phyloP scores from a whole-genome alignment of 2,797 vertebrate genomes.

The Ciconia nigra region DNA sequence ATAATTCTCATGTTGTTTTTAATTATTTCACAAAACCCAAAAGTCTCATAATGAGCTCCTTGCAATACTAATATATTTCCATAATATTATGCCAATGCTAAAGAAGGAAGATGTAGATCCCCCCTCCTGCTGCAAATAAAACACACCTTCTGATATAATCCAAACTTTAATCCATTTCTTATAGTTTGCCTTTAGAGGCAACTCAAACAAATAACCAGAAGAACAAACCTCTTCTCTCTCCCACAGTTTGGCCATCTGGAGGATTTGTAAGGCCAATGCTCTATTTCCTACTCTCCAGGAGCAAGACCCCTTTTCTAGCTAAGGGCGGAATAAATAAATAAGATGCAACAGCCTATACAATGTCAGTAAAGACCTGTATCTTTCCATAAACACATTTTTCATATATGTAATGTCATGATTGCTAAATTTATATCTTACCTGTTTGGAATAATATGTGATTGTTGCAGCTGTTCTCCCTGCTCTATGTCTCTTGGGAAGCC shows the following conservation, averaged over 20 bases:
- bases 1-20: conserved; percentile 50
- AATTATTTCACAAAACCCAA: conserved; percentile 48
- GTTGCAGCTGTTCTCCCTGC: conserved; percentile 78
- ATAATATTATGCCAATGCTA: background rate
- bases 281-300: conserved; percentile 17
- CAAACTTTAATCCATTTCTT: conserved; percentile 51
- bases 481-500: conserved; percentile 82
- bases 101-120: conserved; percentile 14
- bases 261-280: conserved; percentile 25
- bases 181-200: conserved; percentile 20
- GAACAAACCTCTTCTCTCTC: conserved; percentile 17
- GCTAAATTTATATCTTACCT: conserved; percentile 72
- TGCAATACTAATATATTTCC: background rate
- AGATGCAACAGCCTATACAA: background rate
- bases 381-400: background rate
- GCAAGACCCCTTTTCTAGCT: background rate
- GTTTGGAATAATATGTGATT: conserved; percentile 77
- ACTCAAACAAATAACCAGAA: conserved; percentile 37
- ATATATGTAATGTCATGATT: fast-evolving
- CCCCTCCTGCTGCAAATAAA: conserved; percentile 42
- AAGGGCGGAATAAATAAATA: background rate
- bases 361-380: background rate
- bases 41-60: conserved; percentile 50
- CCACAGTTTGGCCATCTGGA: conserved; percentile 47
- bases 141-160: conserved; percentile 38